phyloP scores from a whole-genome alignment of 1,140 invertebrate genomes.

The Drosophila parabipectinata region DNA sequence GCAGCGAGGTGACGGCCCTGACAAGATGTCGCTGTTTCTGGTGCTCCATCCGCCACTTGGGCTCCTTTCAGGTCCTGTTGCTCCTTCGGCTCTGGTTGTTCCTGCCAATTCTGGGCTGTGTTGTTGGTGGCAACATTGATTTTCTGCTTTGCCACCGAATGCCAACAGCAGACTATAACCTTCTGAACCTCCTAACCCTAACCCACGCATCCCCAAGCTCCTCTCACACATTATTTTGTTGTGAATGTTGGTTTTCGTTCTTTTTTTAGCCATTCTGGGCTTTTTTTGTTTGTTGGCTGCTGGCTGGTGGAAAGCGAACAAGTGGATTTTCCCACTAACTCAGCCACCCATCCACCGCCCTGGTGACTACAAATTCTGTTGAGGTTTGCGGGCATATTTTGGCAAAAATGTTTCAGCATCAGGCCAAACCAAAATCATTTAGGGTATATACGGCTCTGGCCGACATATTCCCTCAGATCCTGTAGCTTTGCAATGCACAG shows the following conservation, averaged over 20 bases:
- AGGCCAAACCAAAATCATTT: conserved; percentile 6
- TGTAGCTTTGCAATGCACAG: conserved; percentile 4
- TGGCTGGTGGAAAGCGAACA: conserved; percentile 32
- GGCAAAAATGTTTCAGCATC: conserved; percentile 70
- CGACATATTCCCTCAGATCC: conserved; percentile 3
- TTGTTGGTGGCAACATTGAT: conserved; percentile 70
- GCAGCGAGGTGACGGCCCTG: conserved; percentile 65
- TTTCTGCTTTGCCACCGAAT: conserved; percentile 68
- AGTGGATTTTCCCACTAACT: conserved; percentile 48
- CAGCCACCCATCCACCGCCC: not conserved
- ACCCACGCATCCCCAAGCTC: conserved; percentile 19
- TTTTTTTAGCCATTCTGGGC: conserved; percentile 3
- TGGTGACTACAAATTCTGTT: conserved; percentile 61
- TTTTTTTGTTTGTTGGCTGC: conserved; percentile 11
- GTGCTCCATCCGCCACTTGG: conserved; percentile 4
- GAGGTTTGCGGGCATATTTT: conserved; percentile 80
- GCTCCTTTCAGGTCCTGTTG: conserved; percentile 4
- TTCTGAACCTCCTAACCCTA: not conserved
- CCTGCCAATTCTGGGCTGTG: conserved; percentile 19
- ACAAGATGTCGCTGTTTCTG: conserved; percentile 50
- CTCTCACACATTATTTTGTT: conserved; percentile 66
- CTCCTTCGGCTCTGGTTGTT: conserved; percentile 9
- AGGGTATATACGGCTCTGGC: conserved; percentile 32
- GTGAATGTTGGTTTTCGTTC: conserved; percentile 28
- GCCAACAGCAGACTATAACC: conserved; percentile 53